Evolutionary conservation across 1,140 invertebrate genomes (phyloP).

Genomic region (Acyrthosiphon pisum): DNA sequence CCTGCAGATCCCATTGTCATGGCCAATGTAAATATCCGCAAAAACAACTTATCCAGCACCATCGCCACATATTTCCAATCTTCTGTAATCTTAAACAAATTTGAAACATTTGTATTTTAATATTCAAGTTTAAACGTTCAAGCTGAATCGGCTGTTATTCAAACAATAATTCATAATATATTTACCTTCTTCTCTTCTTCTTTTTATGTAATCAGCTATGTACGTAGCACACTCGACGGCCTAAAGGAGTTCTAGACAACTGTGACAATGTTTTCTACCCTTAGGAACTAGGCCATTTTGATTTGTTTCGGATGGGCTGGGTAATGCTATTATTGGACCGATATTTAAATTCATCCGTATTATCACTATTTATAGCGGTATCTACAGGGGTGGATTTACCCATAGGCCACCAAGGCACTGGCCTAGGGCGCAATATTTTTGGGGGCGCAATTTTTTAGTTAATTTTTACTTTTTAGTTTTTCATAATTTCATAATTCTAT

Average conservation of each 20-base stretch:
- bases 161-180: background rate
- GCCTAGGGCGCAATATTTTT: no score
- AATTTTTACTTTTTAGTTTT: no score
- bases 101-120: background rate
- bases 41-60: slow-evolving; percentile 94
- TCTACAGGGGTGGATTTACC: no score
- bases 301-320: background rate
- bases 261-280: slow-evolving; percentile 74
- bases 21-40: slow-evolving; percentile 96
- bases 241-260: slow-evolving; percentile 89
- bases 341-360: no score
- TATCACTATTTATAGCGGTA: no score
- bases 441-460: no score
- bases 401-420: no score
- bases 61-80: slow-evolving; percentile 99
- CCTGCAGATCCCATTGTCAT: slow-evolving; percentile 93
- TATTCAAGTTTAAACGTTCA: background rate
- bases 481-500: no score
- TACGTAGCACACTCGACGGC: slow-evolving; percentile 91
- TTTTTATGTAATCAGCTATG: slow-evolving; percentile 92
- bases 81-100: slow-evolving; percentile 77
- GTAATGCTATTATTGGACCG: slow-evolving; percentile 65
- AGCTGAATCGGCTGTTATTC: background rate
- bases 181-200: slow-evolving; percentile 88
- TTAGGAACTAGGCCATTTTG: background rate